phyloP scores from a whole-genome alignment of 2,113 vertebrate species.

The Ochotona princeps region DNA sequence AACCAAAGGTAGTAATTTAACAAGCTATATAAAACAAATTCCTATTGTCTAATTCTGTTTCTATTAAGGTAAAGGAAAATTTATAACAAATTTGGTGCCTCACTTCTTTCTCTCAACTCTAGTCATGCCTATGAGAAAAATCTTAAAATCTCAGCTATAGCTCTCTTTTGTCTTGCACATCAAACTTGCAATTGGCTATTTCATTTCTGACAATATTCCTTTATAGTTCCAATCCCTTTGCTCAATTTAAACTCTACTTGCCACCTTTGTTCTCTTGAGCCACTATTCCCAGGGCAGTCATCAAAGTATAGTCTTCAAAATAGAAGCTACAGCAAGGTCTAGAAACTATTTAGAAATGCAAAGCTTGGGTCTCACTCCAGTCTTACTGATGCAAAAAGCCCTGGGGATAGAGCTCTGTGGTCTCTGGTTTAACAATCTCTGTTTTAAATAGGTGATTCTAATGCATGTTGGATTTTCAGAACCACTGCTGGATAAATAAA shows the following conservation, averaged over 20 bases:
- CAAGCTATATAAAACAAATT: constrained; percentile 55
- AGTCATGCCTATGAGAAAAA: not conserved
- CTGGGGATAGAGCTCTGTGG: not conserved
- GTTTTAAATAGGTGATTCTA: not conserved
- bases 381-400: not conserved
- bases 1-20: constrained; percentile 70
- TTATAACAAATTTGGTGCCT: not conserved
- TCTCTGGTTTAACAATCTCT: not conserved
- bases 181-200: not conserved
- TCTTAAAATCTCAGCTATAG: not conserved
- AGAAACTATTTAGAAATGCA: not conserved
- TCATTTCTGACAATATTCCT: not conserved
- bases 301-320: not conserved
- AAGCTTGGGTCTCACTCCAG: not conserved
- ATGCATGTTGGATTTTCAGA: not conserved
- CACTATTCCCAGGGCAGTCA: not conserved
- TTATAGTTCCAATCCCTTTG: not conserved
- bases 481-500: not conserved
- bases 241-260: constrained; percentile 18
- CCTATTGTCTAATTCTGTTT: constrained; percentile 12
- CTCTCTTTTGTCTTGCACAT: not conserved
- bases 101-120: not conserved
- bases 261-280: not conserved
- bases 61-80: constrained; percentile 6
- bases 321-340: not conserved